phyloP scores from a whole-genome alignment of 2,797 vertebrate species.

The Pseudocheirus occidentalis region DNA sequence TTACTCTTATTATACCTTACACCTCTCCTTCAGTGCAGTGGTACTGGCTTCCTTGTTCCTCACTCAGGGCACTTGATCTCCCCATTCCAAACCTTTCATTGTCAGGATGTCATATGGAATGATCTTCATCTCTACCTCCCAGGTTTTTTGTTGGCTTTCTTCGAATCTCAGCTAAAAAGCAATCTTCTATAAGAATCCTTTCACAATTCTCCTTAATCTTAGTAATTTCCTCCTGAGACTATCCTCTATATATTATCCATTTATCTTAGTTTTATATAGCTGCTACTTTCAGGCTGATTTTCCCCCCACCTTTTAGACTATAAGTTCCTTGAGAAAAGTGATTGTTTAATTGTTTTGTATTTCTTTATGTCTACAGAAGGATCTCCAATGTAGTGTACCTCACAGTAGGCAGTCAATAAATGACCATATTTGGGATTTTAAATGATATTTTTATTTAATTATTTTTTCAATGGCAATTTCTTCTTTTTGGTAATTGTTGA shows the following conservation, averaged over 20 bases:
- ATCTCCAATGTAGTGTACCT: no score
- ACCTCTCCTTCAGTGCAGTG: not conserved
- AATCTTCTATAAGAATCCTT: not conserved
- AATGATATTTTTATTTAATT: no score
- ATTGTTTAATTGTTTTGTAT: not conserved
- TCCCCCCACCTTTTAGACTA: not conserved
- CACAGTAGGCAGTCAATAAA: not conserved
- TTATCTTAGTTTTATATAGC: not conserved
- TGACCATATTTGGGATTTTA: not conserved
- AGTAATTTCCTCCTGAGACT: not conserved
- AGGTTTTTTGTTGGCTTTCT: not conserved
- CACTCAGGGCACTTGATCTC: not conserved
- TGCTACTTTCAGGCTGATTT: not conserved
- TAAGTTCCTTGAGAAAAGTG: not conserved
- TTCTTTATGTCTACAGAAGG: not conserved
- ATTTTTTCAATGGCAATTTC: not conserved
- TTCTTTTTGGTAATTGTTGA: not conserved
- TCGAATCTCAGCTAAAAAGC: not conserved
- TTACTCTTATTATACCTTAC: not conserved
- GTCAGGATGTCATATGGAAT: not conserved
- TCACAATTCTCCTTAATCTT: not conserved
- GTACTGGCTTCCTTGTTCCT: no score
- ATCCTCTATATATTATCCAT: not conserved
- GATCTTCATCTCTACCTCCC: not conserved
- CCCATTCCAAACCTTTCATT: not conserved